A percentile compares a stretch with the other conserved stretches of the same genome.
Conservation (phyloP, 2,888 invertebrate species). For the Diaperis boleti region DNA sequence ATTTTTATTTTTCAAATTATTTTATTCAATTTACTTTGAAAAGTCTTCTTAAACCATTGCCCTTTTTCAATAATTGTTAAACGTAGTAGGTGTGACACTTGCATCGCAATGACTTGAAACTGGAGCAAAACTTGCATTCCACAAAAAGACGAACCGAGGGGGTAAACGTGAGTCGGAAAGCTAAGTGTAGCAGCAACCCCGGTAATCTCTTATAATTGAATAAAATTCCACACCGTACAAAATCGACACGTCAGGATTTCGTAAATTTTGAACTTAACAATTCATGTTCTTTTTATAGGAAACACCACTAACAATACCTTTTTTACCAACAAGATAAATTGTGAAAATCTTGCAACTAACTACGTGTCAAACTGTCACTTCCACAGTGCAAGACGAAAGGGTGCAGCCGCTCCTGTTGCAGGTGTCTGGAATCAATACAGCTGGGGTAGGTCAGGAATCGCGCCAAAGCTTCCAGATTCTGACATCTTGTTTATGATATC, state of each 20-base stretch:
- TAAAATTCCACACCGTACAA: conserved; percentile 18
- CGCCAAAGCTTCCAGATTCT: conserved; percentile 13
- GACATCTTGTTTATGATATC: conserved; percentile 2
- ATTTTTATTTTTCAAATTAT: no score
- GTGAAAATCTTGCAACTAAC: background rate
- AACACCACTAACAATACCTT: background rate
- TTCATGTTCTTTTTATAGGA: background rate
- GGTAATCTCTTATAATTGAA: conserved; percentile 31
- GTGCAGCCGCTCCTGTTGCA: conserved; percentile 40
- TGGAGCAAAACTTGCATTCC: conserved; percentile 15
- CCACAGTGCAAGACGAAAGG: background rate
- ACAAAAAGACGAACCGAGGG: conserved; percentile 14
- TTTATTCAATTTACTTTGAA: no score
- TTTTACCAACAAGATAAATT: background rate
- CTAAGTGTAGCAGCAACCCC: conserved; percentile 8
- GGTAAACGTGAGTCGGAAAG: conserved; percentile 29
- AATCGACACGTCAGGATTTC: conserved; percentile 15
- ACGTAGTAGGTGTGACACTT: background rate
- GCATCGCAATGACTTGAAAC: conserved; percentile 7
- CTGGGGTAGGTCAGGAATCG: conserved; percentile 47
- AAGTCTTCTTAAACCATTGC: no score
- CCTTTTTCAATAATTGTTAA: background rate
- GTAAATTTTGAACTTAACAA: conserved; percentile 17
- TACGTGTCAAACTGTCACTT: background rate
- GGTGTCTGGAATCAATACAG: conserved; percentile 47